A percentile compares a stretch with the other conserved stretches of the same genome.
Conservation (phyloP, 2,888 invertebrate genomes). For the Cephus rjabovi region DNA sequence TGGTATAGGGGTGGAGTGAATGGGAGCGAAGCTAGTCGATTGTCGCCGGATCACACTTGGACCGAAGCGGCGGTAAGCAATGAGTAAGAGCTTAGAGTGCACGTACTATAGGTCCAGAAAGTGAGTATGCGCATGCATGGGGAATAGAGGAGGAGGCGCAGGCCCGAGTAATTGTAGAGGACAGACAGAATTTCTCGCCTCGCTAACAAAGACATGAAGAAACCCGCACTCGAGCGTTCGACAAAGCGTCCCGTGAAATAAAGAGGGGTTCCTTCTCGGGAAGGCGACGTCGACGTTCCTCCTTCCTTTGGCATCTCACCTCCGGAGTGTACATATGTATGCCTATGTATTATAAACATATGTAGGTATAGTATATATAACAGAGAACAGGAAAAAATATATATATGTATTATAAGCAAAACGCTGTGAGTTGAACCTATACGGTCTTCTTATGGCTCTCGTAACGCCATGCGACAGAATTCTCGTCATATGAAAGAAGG, state of each 20-base stretch:
- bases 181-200: constrained; percentile 65
- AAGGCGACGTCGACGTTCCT: constrained; percentile 8
- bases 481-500: constrained; percentile 26
- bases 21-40: background rate
- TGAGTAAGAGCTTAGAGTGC: constrained; percentile 22
- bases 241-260: constrained; percentile 54
- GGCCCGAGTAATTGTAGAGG: constrained; percentile 56
- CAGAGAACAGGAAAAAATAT: background rate
- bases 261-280: constrained; percentile 31
- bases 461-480: constrained; percentile 19
- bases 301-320: background rate
- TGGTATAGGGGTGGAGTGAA: background rate
- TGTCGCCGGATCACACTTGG: constrained; percentile 45
- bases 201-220: constrained; percentile 63
- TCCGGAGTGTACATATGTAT: background rate
- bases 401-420: background rate
- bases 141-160: constrained; percentile 24
- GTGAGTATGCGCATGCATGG: background rate
- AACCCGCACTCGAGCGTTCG: constrained; percentile 55
- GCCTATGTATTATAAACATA: background rate
- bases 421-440: background rate
- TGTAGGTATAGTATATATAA: background rate
- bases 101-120: background rate
- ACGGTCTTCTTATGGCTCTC: background rate
- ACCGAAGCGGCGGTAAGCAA: constrained; percentile 17